Evolutionary conservation across 2,113 vertebrate genomes (phyloP).

Genomic region (Zosterops borbonicus): DNA sequence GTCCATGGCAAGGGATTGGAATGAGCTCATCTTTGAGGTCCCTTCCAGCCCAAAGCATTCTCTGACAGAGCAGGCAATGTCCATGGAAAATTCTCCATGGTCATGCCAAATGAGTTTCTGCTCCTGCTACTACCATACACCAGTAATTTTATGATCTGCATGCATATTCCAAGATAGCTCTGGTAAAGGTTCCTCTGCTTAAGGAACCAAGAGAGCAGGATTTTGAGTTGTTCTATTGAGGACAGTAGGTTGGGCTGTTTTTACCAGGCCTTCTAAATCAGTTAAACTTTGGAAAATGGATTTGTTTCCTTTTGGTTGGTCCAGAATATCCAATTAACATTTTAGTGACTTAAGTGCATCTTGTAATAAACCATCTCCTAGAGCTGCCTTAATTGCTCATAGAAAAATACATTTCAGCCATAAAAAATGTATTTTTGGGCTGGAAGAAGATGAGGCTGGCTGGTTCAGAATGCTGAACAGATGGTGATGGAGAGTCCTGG

Average conservation of each 20-base stretch:
- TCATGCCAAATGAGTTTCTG: neutral
- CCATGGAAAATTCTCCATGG: neutral
- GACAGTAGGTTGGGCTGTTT: neutral
- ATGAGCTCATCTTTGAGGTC: no score
- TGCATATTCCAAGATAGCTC: neutral
- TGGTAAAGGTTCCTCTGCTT: neutral
- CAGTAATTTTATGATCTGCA: neutral
- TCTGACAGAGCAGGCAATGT: neutral
- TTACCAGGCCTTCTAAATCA: neutral
- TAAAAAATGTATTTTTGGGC: constrained; percentile 27
- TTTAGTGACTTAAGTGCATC: neutral
- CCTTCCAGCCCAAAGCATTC: neutral
- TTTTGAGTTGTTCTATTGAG: neutral
- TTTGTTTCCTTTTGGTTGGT: neutral
- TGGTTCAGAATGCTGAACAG: constrained; percentile 16
- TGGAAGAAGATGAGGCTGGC: constrained; percentile 6
- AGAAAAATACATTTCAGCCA: constrained; percentile 16
- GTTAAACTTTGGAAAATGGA: neutral
- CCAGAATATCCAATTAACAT: constrained; percentile 20
- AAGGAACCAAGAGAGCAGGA: neutral
- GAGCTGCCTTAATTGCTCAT: constrained; percentile 4
- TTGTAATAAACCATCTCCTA: neutral
- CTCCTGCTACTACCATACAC: neutral
- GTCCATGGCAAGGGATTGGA: neutral
- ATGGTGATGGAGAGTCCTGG: constrained; percentile 7